Base-by-base conservation (phyloP, 2,888 invertebrate species). In the Mesopsocus fuscifrons region DNA sequence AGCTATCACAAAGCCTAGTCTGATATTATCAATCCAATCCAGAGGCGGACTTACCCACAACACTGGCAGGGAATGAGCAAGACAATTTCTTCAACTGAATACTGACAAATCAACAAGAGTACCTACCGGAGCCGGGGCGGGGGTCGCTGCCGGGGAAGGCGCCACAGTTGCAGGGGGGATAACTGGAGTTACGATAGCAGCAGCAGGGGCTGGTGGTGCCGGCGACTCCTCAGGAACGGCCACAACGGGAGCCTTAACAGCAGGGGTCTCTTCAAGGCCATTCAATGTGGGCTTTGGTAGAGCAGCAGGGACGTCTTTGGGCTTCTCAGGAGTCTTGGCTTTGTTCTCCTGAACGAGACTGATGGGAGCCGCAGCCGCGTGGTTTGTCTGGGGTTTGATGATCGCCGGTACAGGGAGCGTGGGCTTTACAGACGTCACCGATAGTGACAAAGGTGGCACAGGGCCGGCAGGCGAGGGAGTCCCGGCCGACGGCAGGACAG, bases 191-290 rank as follows among this genome's bases (percentile, higher is more conserved):
- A 58, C 42, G 52, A 53, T 34, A 58, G 57, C 45, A 60, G 56
- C 35, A 48, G 51, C 43, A 63, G 49, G 60, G 59, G 41, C 60
- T 60, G 42, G 60, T 59, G 16, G 55, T 53, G 23, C 60, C 61
- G 26, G 56, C 54, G 46, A 61, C 60, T 4, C 9, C 5, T 33
- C 33, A 6, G 33, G 3, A 6, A 17, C 6, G 33, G 33, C 5
- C 5, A 17, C 5, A 18, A 21, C 16, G 20, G 18, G 20, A 5
- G 41, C 33, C 15, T 21, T 35, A 6, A 44, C 38, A n/a, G 34
- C 22, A 21, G 42, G 34, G 6, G 41, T 41, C 15, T 34, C 23
- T 38, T 45, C 42, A 5, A 38, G 40, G 16, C 17, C 15, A 26
- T 41, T 44, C n/a, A 59, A 59, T 22, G 54, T 51, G 0, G 59